phyloP scores from a whole-genome alignment of 2,888 invertebrate genomes.

The Melinaea menophilus region DNA sequence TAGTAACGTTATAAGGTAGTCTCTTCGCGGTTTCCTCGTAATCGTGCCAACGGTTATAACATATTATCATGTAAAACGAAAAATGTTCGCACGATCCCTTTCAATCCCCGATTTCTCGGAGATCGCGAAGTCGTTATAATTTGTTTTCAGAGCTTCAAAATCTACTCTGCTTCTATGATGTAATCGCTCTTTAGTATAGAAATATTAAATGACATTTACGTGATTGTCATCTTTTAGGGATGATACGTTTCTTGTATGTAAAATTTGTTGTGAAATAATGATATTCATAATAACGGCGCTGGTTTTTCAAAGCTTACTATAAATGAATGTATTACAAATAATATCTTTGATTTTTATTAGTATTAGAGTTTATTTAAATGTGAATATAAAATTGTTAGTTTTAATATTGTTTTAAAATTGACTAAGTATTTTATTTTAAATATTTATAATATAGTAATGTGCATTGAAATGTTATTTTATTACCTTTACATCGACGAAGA shows the following conservation, averaged over 20 bases:
- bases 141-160: no score
- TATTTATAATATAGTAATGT: slow-evolving; percentile 17
- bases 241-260: no score
- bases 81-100: no score
- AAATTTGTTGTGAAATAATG: no score
- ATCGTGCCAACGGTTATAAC: no score
- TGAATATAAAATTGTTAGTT: slow-evolving; percentile 20
- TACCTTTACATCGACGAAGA: neutral
- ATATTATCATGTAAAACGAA: no score
- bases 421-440: slow-evolving; percentile 18
- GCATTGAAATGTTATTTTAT: slow-evolving; percentile 15
- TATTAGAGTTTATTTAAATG: slow-evolving; percentile 22
- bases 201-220: no score
- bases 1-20: neutral
- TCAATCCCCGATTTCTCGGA: no score
- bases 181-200: no score
- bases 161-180: no score
- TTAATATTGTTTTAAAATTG: slow-evolving; percentile 12
- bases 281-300: neutral
- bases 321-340: neutral
- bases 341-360: slow-evolving; percentile 19
- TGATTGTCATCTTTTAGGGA: no score
- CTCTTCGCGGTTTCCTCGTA: neutral
- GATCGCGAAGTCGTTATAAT: no score
- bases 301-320: slow-evolving; percentile 17